phyloP scores from a whole-genome alignment of 2,797 vertebrate genomes.

The Nasua narica region DNA sequence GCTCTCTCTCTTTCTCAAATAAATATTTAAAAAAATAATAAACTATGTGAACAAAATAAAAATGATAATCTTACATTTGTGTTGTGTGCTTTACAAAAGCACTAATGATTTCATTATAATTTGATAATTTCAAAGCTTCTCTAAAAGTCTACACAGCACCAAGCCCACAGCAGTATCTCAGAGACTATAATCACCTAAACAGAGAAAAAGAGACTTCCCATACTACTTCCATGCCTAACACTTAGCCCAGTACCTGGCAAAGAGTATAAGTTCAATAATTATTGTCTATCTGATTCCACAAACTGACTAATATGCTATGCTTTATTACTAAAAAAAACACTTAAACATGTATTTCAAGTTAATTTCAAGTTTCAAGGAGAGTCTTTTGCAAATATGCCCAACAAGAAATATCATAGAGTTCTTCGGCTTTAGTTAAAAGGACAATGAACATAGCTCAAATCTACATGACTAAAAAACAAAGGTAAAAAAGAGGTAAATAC shows the following conservation, averaged over 20 bases:
- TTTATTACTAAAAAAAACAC: not conserved
- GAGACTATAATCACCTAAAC: no score
- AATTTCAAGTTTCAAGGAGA: not conserved
- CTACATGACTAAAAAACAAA: not conserved
- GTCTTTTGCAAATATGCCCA: not conserved
- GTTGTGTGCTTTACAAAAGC: no score
- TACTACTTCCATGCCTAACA: not conserved
- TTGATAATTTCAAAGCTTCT: no score
- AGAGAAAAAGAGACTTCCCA: no score
- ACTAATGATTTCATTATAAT: no score
- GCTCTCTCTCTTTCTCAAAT: no score
- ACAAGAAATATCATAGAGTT: not conserved
- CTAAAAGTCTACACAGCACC: no score
- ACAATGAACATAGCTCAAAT: not conserved
- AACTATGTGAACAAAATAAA: no score
- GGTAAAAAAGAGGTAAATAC: no score
- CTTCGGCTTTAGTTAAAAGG: not conserved
- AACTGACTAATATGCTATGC: not conserved
- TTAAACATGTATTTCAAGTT: not conserved
- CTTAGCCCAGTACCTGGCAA: not conserved
- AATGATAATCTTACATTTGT: no score
- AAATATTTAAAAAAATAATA: no score
- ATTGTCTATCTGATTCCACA: not conserved
- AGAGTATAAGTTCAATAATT: not conserved
- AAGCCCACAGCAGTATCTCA: no score